These are phyloP conservation scores for Leptopilina drosophilae DNA, from an alignment of 2,888 invertebrate genomes.

Conservation along the genomic window DNA sequence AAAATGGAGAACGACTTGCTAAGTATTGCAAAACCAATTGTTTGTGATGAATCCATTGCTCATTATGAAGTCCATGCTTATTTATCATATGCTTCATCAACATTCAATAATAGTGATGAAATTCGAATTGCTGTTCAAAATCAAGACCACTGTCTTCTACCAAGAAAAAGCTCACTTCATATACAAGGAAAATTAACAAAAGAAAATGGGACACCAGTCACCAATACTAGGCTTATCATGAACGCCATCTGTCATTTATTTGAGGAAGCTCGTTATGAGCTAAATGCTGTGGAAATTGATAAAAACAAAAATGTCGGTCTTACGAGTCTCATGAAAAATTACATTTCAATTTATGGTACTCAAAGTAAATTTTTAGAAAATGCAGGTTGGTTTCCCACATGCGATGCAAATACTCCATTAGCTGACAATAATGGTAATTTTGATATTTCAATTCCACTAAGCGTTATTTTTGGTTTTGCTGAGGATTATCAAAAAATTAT, in stretches of 20 bases:
- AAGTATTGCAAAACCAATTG: slow-evolving; percentile 21
- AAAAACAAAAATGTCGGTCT: slow-evolving; percentile 66
- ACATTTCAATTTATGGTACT: slow-evolving; percentile 60
- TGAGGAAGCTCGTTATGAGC: slow-evolving; percentile 69
- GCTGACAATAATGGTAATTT: too few relatives aligned
- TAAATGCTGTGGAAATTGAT: slow-evolving; percentile 69
- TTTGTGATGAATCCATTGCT: slow-evolving; percentile 48
- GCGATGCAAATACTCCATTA: too few relatives aligned
- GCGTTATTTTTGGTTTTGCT: background rate
- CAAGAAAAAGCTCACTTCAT: slow-evolving; percentile 50
- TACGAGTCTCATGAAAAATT: slow-evolving; percentile 69
- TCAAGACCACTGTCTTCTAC: slow-evolving; percentile 48
- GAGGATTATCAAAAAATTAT: slow-evolving; percentile 46
- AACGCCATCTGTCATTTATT: slow-evolving; percentile 65
- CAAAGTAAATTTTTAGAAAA: slow-evolving; percentile 40
- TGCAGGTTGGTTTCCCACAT: slow-evolving; percentile 46
- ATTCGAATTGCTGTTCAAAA: slow-evolving; percentile 51
- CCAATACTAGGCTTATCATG: slow-evolving; percentile 36
- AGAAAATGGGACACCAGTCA: background rate
- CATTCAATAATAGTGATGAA: slow-evolving; percentile 52
- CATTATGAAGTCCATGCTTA: slow-evolving; percentile 49
- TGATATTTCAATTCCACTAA: too few relatives aligned
- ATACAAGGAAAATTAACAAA: background rate
- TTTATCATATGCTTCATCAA: background rate
- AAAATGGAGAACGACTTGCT: slow-evolving; percentile 24